Evolutionary conservation across 2,113 vertebrate genomes (phyloP), one percentile per base, ranked within the genome.

Genomic region (Tiliqua scincoides): DNA sequence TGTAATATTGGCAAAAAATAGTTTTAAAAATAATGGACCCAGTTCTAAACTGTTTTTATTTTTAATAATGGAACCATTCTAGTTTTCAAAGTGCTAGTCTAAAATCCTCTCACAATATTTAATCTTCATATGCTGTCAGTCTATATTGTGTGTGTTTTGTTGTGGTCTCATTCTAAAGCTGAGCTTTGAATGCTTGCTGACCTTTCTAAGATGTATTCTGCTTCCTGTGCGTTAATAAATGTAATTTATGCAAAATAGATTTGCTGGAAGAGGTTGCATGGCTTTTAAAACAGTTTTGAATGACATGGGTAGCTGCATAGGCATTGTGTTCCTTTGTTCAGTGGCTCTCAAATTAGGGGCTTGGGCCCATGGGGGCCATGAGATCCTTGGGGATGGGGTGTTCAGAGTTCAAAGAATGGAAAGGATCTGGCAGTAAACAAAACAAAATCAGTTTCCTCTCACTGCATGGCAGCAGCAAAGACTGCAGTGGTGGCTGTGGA

Each of bases 71-170:
- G 21, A 79, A 48, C 82, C 76, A 81, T 6, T 85, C 1, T 35
- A 57, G 9, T 88, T 84, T 71, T 81, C 84, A 4, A n/a, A 84
- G 15, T 23, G 88, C 0, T 40, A 0, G 30, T 81, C 8, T 88
- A 57, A 92, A 37, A 2, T 82, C 91, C 1, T 71, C 88, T 11
- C 90, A 52, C 77, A 90, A 88, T 86, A 79, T 21, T 27, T 71
- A n/a, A 72, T 79, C 21, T 32, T 88, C 83, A 83, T 86, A 73
- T 81, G 23, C 78, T 63, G 84, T 21, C 62, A 79, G 14, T 57
- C 62, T 63, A 73, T 84, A 73, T 84, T 1, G 62, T 70, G 87
- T 80, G 1, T 30, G 79, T 90, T n/a, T 8, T 67, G 89, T 70
- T 62, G 59, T 5, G 35, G 67, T 18, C 7, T 32, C 48, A 65